Evolutionary conservation across 2,888 invertebrate species (phyloP).

Genomic region (Hydroisotoma schaefferi): DNA sequence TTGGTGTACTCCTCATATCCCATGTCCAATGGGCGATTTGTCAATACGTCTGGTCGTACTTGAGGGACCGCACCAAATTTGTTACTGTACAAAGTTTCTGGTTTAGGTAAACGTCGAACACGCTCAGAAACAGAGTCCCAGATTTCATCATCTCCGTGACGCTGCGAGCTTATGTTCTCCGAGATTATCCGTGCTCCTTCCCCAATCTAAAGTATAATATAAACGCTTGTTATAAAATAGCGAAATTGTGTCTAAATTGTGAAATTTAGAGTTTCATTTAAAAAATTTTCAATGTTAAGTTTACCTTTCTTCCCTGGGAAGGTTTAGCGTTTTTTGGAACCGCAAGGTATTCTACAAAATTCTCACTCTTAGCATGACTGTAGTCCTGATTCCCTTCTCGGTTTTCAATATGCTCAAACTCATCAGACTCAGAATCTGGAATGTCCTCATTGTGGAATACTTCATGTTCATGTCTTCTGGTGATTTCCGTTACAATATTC

Average conservation of each 20-base stretch:
- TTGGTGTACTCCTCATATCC: conserved; percentile 84
- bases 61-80: conserved; percentile 24
- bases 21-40: conserved; percentile 75
- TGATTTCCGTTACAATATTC: conserved; percentile 72
- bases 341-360: conserved; percentile 68
- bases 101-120: conserved; percentile 56
- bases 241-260: too few relatives aligned
- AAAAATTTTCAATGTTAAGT: neutral
- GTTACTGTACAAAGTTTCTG: conserved; percentile 21
- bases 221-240: too few relatives aligned
- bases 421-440: conserved; percentile 61
- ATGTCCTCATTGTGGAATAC: conserved; percentile 73
- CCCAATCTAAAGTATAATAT: conserved; percentile 56
- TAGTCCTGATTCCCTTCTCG: conserved; percentile 52
- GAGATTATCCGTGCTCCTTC: conserved; percentile 77
- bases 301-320: conserved; percentile 70
- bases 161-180: conserved; percentile 75
- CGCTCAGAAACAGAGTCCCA: conserved; percentile 77
- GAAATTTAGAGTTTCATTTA: too few relatives aligned
- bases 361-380: conserved; percentile 73
- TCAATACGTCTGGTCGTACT: conserved; percentile 62
- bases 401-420: conserved; percentile 61
- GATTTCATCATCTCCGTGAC: conserved; percentile 63
- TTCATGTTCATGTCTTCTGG: conserved; percentile 75
- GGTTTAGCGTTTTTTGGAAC: conserved; percentile 53